Conservation (phyloP, 2,888 invertebrate genomes). For the Dione vanillae region DNA sequence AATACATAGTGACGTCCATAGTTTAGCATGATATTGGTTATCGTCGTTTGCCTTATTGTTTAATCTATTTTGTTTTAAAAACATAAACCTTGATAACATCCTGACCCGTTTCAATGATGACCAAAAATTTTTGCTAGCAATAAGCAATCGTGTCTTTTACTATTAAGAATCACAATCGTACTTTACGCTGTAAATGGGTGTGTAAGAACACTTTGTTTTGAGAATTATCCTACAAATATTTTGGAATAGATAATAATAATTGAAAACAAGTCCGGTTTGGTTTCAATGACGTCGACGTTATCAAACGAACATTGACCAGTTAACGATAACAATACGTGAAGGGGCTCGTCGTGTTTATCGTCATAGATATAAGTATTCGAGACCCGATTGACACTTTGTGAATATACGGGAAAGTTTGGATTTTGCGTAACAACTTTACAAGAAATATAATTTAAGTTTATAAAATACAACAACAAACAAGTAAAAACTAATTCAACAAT, state of each 20-base stretch:
- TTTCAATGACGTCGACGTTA: slow-evolving; percentile 44
- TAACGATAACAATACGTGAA: slow-evolving; percentile 39
- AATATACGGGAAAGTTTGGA: background rate
- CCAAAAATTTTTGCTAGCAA: background rate
- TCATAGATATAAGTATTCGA: slow-evolving; percentile 5
- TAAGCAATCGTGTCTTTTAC: background rate
- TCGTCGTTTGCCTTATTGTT: background rate
- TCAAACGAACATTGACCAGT: slow-evolving; percentile 50
- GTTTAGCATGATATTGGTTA: background rate
- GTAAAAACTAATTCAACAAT: background rate
- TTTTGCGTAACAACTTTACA: background rate
- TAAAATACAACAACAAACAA: background rate
- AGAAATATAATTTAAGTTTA: background rate
- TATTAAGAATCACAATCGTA: slow-evolving; percentile 6
- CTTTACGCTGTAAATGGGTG: background rate
- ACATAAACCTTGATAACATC: background rate
- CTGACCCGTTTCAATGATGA: background rate
- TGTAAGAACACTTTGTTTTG: background rate
- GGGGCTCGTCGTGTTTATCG: slow-evolving; percentile 47
- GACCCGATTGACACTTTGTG: background rate
- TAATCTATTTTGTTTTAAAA: background rate
- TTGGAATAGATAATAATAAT: slow-evolving; percentile 16
- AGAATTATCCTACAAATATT: slow-evolving; percentile 4
- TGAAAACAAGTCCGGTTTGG: slow-evolving; percentile 24
- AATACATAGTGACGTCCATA: background rate